These are phyloP conservation scores for Phrynosoma blainvillii DNA, from an alignment of 2,113 vertebrate genomes.

Conservation along the genomic window DNA sequence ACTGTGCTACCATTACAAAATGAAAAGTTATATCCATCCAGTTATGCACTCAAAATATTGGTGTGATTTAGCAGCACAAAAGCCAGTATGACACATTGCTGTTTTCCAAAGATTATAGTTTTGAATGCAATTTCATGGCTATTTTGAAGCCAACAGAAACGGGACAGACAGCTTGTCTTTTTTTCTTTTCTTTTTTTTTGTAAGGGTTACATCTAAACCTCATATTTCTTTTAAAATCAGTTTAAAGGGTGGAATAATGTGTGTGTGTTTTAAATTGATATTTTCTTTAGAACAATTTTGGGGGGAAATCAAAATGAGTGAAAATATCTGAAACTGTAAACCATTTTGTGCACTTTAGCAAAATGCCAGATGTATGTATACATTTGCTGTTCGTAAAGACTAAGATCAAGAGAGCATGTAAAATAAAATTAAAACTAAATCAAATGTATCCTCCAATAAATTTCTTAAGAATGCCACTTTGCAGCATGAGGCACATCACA, in stretches of 20 bases:
- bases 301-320: no score
- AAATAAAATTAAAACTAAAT: neutral
- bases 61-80: neutral
- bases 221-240: no score
- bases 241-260: neutral
- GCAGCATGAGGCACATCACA: neutral
- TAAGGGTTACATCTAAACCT: neutral
- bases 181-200: no score
- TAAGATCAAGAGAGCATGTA: neutral
- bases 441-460: neutral
- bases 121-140: neutral
- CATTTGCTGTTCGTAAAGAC: no score
- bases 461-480: no score
- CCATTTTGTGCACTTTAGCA: neutral
- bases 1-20: slow-evolving; percentile 11
- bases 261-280: neutral
- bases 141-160: slow-evolving; percentile 5
- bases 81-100: neutral
- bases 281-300: neutral
- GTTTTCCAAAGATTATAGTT: neutral
- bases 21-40: slow-evolving; percentile 6
- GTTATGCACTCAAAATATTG: neutral
- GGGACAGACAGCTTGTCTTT: neutral
- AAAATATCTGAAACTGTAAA: neutral
- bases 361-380: no score